Evolutionary conservation across 2,888 invertebrate genomes (phyloP).

Genomic region (Athalia cordata): DNA sequence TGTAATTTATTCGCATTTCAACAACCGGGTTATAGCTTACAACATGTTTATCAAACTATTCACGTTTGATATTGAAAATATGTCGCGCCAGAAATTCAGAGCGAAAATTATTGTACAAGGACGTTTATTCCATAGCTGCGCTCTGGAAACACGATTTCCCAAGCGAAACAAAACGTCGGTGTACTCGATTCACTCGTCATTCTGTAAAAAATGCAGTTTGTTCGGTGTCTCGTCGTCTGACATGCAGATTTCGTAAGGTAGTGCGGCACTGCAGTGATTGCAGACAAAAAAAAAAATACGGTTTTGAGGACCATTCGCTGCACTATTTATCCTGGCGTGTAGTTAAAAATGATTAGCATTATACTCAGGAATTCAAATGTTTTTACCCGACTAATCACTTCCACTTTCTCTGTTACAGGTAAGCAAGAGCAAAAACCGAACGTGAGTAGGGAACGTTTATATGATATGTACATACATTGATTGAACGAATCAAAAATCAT

Average conservation of each 20-base stretch:
- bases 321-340: too few relatives aligned
- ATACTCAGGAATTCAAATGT: neutral
- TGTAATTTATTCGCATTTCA: conserved; percentile 20
- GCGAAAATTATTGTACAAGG: conserved; percentile 6
- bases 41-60: neutral
- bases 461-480: too few relatives aligned
- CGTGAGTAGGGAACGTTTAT: neutral
- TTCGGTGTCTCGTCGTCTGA: too few relatives aligned
- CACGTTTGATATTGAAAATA: conserved; percentile 10
- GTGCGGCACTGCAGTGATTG: too few relatives aligned
- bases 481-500: too few relatives aligned
- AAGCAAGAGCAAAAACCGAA: neutral
- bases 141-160: conserved; percentile 9
- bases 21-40: neutral
- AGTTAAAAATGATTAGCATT: neutral
- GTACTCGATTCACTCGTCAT: neutral
- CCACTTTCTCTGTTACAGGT: conserved; percentile 33
- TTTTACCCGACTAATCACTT: conserved; percentile 1
- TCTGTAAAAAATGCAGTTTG: neutral
- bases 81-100: neutral
- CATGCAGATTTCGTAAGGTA: too few relatives aligned
- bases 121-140: neutral
- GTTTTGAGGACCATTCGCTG: too few relatives aligned
- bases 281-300: too few relatives aligned
- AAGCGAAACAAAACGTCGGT: conserved; percentile 4